Evolutionary conservation across 2,888 invertebrate species (phyloP), one percentile per base, ranked within the genome.

Genomic region (Adela reaumurella): DNA sequence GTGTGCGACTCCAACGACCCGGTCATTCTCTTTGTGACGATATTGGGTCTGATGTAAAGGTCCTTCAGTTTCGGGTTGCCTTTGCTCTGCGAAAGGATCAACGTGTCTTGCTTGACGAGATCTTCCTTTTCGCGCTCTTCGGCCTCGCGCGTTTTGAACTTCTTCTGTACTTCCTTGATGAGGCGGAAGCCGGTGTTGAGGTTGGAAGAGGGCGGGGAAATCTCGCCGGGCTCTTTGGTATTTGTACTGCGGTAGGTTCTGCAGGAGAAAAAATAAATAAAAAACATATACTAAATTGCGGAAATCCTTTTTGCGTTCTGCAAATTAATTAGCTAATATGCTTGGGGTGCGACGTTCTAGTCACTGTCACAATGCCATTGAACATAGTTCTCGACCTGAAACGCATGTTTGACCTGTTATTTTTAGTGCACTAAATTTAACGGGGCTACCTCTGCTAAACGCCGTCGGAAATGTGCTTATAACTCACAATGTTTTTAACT

Each of bases 121-220:
- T 98, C 96, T 70, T 99, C 99, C 60, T 97, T 97, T 68, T 99
- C 98, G 48, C 94, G 86, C 68, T 98, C 98, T 68, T 99, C 99
- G 0, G 97, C 97, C 71, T 99, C 99, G 54, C 98, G 84, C 1
- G 96, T 97, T 74, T 96, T 97, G 72, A 94, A 99, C 63, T 94
- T 94, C 71, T 99, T 97, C 79, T 99, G 99, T 24, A 97, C 94
- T 78, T 99, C 99, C 72, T 99, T 99, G 60, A 99, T 99, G 49
- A 99, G 82, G 56, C 98, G 87, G 76, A 97, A 97, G 20, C 97
- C 97, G 10, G 94, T 97, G 69, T 94, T 97, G 45, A 99, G 79
- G 70, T 99, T 99, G 14, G 94, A 87, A 0, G 97, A 97, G 0
- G 98, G 96, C 0, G 98, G 92, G 2, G 91, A 89, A 53, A 92